Evolutionary conservation across 2,888 invertebrate species (phyloP).

Genomic region (Aleiodes testaceus): DNA sequence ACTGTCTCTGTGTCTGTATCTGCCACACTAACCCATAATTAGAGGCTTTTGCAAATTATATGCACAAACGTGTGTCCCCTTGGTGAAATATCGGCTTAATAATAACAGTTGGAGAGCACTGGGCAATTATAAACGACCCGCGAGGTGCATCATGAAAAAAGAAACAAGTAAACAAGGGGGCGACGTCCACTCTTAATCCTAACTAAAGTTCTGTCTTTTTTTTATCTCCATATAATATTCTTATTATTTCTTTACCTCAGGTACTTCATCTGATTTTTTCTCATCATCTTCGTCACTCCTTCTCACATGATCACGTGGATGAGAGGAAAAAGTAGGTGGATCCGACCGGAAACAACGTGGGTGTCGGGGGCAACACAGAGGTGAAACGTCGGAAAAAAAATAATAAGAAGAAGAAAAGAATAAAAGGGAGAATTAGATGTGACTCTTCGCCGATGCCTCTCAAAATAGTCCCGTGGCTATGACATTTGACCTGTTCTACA

Average conservation of each 20-base stretch:
- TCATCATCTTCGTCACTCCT: constrained; percentile 55
- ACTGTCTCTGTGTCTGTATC: constrained; percentile 50
- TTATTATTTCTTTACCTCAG: constrained; percentile 47
- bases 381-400: constrained; percentile 55
- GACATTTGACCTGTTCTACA: constrained; percentile 15
- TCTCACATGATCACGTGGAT: constrained; percentile 50
- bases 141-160: constrained; percentile 54
- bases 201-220: constrained; percentile 50
- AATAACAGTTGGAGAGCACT: constrained; percentile 73
- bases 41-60: constrained; percentile 73
- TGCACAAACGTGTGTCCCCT: constrained; percentile 73
- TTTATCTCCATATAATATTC: constrained; percentile 49
- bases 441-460: background rate
- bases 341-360: constrained; percentile 62
- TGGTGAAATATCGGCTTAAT: constrained; percentile 73
- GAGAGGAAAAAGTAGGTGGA: constrained; percentile 47
- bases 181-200: constrained; percentile 37
- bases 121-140: constrained; percentile 70
- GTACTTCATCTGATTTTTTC: constrained; percentile 44
- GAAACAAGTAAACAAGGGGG: background rate
- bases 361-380: constrained; percentile 57
- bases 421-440: background rate
- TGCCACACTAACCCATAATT: constrained; percentile 69
- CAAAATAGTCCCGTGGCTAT: constrained; percentile 13
- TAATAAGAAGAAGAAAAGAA: constrained; percentile 9